Evolutionary conservation across 2,888 invertebrate genomes (phyloP), one percentile per base, ranked within the genome.

Genomic region (Cheilosia impressa): DNA sequence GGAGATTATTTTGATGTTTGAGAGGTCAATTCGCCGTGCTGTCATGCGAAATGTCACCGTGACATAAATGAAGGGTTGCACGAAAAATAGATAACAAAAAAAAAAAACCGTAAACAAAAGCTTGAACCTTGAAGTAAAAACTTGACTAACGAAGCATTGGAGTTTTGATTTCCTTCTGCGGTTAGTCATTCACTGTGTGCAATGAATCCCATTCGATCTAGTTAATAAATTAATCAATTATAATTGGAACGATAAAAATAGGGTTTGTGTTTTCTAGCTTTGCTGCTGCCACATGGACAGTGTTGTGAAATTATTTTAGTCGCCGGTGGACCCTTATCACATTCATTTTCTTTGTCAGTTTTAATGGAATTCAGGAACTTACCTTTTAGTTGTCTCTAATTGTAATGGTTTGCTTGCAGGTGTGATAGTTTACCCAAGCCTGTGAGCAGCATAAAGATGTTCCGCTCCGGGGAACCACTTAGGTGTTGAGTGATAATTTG

Each of bases 91-190:
- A 85, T 81, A 81, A 76, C 62, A 81, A 72, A 55, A 73, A 31
- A 31, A 45, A 75, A 31, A 31, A 19, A 58, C 15, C 50, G 71
- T 84, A 84, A 84, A 84, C 84, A 84, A 84, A 34, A 73, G 75
- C 66, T 43, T 57, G 65, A 34, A 73, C 75, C 66, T 43, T 57
- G 65, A 63, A 31, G 31, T 31, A 9, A 31, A 7, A 31, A 63
- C 45, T 45, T 31, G 19, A 27, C 17, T 43, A 60, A 1, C 10
- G 50, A 19, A 52, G 43, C 34, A 45, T 53, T 24, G 24, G 15
- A 38, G 60, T 73, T 60, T 55, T 66, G 72, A 47, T 50, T 58
- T 84, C 62, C 57, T 78, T 58, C 45, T 63, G 60, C 50, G 71
- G 68, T 73, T 83, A 73, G 78, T 83, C 68, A 73, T 38, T 6